These are phyloP conservation scores for Muntiacus reevesi DNA, from an alignment of 2,113 vertebrate genomes.

Conservation along the genomic window DNA sequence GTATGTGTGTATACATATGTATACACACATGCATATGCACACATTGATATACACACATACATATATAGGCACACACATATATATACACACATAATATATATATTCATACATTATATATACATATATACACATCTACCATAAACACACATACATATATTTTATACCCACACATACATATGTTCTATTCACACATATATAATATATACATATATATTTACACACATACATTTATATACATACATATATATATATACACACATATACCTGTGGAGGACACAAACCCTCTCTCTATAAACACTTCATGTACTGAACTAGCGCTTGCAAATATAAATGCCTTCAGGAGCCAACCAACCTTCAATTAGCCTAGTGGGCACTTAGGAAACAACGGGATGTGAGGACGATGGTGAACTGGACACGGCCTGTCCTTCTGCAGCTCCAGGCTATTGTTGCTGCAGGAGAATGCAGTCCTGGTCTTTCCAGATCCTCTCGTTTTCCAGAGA, in stretches of 20 bases:
- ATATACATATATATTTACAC: not conserved
- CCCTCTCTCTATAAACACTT: not conserved
- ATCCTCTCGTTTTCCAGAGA: not conserved
- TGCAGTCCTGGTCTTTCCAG: not conserved
- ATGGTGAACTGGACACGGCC: accelerated
- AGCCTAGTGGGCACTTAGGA: not conserved
- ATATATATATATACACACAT: not conserved
- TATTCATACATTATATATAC: not conserved
- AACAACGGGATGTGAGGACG: not conserved
- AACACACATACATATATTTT: not conserved
- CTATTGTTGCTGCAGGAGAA: not conserved
- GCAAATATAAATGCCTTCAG: not conserved
- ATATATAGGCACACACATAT: no score
- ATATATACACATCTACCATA: not conserved
- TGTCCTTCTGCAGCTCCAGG: not conserved
- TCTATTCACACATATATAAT: not conserved
- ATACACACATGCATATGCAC: not conserved
- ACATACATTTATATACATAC: not conserved
- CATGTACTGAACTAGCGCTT: not conserved
- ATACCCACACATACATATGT: not conserved
- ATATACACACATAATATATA: not conserved
- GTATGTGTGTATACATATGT: not conserved
- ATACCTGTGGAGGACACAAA: no score
- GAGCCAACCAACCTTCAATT: not conserved
- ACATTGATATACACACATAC: not conserved